Percentiles rank a stretch among this genome's conserved stretches.
Evolutionary conservation across 1,140 invertebrate species (phyloP).

Genomic region (Bombyx mandarina): DNA sequence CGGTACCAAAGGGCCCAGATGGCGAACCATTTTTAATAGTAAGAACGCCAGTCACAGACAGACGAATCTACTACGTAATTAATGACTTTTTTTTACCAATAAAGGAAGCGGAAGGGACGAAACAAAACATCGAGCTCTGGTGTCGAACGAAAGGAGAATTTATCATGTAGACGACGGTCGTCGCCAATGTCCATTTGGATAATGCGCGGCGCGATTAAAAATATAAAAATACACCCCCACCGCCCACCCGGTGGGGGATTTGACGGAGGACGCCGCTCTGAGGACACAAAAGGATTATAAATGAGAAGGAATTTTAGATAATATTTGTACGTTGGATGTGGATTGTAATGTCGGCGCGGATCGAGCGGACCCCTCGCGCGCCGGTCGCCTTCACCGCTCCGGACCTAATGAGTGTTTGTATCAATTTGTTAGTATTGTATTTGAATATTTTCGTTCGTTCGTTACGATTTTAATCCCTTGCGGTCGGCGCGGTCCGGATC

Average conservation of each 20-base stretch:
- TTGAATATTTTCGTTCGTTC: constrained; percentile 68
- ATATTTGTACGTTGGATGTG: constrained; percentile 70
- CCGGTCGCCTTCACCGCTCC: constrained; percentile 49
- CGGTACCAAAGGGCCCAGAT: constrained; percentile 24
- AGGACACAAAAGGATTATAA: constrained; percentile 72
- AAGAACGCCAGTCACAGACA: constrained; percentile 53
- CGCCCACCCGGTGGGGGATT: constrained; percentile 30
- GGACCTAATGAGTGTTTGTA: constrained; percentile 69
- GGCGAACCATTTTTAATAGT: constrained; percentile 58
- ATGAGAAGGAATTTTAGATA: constrained; percentile 72
- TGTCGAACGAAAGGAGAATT: constrained; percentile 68
- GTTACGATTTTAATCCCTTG: constrained; percentile 68
- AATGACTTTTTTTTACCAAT: constrained; percentile 55
- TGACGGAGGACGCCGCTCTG: constrained; percentile 65
- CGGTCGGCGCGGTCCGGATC: constrained; percentile 48
- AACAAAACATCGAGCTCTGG: constrained; percentile 54
- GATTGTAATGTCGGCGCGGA: constrained; percentile 55
- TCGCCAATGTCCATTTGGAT: constrained; percentile 69
- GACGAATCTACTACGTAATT: constrained; percentile 61
- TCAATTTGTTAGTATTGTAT: constrained; percentile 72
- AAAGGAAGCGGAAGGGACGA: constrained; percentile 52
- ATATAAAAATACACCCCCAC: constrained; percentile 67
- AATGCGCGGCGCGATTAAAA: constrained; percentile 71
- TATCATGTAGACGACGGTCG: constrained; percentile 65
- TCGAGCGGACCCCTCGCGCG: constrained; percentile 8